Evolutionary conservation across 1,140 invertebrate genomes (phyloP).

Genomic region (Protaetia brevitarsis): DNA sequence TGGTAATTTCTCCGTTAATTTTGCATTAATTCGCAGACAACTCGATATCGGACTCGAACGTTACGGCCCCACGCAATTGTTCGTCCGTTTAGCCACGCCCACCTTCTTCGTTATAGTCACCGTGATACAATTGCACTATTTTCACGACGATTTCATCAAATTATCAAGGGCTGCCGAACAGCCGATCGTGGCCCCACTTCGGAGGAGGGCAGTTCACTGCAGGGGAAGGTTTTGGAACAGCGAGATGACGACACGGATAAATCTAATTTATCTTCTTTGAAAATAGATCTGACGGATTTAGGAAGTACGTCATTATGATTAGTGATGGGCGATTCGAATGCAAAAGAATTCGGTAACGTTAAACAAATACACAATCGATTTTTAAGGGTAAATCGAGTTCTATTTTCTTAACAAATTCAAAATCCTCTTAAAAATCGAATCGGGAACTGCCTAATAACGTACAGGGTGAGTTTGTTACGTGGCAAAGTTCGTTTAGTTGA

Average conservation of each 20-base stretch:
- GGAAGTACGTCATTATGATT: constrained; percentile 27
- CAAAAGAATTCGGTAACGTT: too few relatives aligned
- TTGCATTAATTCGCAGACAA: constrained; percentile 63
- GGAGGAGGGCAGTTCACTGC: constrained; percentile 38
- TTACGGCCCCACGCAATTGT: constrained; percentile 84
- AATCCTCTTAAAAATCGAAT: too few relatives aligned
- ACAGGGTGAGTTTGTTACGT: too few relatives aligned
- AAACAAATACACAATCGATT: too few relatives aligned
- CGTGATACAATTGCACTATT: constrained; percentile 95
- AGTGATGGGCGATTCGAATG: background rate
- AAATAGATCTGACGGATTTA: constrained; percentile 34
- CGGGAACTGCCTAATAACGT: too few relatives aligned
- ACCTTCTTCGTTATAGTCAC: constrained; percentile 92
- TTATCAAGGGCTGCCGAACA: constrained; percentile 60
- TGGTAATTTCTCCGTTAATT: background rate
- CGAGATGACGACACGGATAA: constrained; percentile 32
- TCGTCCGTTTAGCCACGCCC: constrained; percentile 85
- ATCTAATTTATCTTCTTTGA: constrained; percentile 20
- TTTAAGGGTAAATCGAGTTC: too few relatives aligned
- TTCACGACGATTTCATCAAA: constrained; percentile 86
- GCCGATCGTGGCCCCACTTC: constrained; percentile 9
- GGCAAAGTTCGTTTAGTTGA: too few relatives aligned
- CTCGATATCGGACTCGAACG: constrained; percentile 86
- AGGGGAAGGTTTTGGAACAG: constrained; percentile 36
- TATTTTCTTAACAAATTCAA: too few relatives aligned